Evolutionary conservation across 2,113 vertebrate genomes (phyloP), one percentile per base, ranked within the genome.

Genomic region (Dendrocopos noguchii): DNA sequence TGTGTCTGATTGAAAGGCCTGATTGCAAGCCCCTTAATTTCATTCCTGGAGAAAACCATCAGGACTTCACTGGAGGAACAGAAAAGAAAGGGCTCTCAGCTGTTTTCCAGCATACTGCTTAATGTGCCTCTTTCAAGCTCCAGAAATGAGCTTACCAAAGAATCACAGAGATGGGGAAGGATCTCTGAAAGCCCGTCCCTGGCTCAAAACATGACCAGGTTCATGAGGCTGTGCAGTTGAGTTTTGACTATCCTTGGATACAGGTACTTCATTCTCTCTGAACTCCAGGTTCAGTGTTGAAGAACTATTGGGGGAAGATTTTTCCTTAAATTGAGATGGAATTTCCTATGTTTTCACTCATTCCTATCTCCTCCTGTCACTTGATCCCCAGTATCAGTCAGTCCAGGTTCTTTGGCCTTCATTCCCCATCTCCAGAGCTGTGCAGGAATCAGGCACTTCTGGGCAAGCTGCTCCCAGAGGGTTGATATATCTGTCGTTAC

Each of bases 31-130:
- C 18, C 22, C 14, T 56, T 44, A 6, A 9, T 27, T 22, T 28
- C 9, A 39, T 42, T 79, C n/a, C 47, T 47, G 53, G 25, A 60
- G 46, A 31, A 77, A 74, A 59, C 7, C 16, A 34, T 1, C 10
- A 42, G 66, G 53, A 5, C 12, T 75, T 63, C 47, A 18, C 34
- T 60, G 33, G 31, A 57, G 50, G 31, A 42, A 57, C 0, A 5
- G 28, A 33, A 56, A 0, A 6, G 28, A 33, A 56, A 50, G n/a
- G 64, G n/a, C 34, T 53, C 20, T 80, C 1, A 0, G 4, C 42
- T 64, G 15, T 56, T 36, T 53, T 59, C 66, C 34, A 68, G 3
- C 33, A 27, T 8, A 1, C 39, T 56, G 52, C 52, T 70, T 34
- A 10, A 7, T 20, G 34, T 66, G 60, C 4, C 1, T 63, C 84